Percentiles rank a stretch among this genome's conserved stretches.
Conservation (phyloP, 1,140 invertebrate species). For the Euglossa dilemma region DNA sequence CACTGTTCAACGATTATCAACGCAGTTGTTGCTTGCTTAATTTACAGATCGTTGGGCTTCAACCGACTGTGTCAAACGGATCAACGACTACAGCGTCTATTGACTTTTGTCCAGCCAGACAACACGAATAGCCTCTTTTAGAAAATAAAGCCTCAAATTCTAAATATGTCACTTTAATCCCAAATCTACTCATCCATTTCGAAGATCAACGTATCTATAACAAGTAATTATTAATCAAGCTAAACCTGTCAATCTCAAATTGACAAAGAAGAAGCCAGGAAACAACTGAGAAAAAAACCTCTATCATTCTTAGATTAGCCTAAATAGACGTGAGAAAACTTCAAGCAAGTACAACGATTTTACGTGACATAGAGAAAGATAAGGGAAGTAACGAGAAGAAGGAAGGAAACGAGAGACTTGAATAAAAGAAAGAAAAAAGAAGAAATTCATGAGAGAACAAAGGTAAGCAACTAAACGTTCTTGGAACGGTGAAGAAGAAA, state of each 20-base stretch:
- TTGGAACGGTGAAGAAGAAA: not conserved
- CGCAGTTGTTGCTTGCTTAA: conserved; percentile 45
- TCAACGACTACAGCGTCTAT: conserved; percentile 62
- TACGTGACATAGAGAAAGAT: not conserved
- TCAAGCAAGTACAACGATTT: not conserved
- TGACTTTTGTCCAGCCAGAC: conserved; percentile 23
- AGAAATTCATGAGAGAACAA: not conserved
- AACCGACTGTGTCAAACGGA: conserved; percentile 68
- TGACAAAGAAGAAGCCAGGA: not conserved
- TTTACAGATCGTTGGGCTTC: conserved; percentile 72
- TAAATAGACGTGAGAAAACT: not conserved
- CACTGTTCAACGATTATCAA: conserved; percentile 10
- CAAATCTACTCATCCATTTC: not conserved
- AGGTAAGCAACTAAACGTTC: conserved; percentile 4
- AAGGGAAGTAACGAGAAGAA: not conserved
- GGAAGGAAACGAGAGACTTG: not conserved
- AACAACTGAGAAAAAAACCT: too few relatives aligned
- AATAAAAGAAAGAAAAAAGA: too few relatives aligned
- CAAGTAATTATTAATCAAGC: too few relatives aligned
- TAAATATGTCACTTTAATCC: not conserved
- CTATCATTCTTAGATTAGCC: not conserved
- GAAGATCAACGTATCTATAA: not conserved
- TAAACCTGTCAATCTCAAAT: not conserved
- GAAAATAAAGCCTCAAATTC: not conserved
- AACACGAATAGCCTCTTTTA: not conserved